Evolutionary conservation across 2,888 invertebrate species (phyloP).

Genomic region (Temnothorax ravouxi): DNA sequence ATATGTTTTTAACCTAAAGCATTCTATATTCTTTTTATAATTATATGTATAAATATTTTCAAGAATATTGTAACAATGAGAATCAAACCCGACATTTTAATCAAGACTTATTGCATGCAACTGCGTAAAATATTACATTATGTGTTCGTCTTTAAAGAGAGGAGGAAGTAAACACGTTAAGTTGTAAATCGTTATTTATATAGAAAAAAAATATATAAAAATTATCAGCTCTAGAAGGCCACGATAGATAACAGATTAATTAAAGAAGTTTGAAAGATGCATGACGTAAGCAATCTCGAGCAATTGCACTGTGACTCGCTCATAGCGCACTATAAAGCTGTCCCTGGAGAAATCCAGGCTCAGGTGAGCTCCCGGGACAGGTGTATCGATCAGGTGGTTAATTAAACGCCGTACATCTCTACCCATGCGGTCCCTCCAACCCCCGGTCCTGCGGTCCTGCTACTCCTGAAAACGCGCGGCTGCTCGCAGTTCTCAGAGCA

Average conservation of each 20-base stretch:
- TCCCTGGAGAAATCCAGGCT: conserved; percentile 72
- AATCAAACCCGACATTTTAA: conserved; percentile 4
- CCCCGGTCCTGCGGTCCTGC: conserved; percentile 63
- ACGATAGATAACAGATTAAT: conserved; percentile 31
- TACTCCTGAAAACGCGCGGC: conserved; percentile 59
- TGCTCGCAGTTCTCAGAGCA: conserved; percentile 55
- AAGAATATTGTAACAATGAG: neutral
- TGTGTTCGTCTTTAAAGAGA: neutral
- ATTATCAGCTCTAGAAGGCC: neutral
- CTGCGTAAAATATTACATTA: neutral
- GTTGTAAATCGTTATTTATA: neutral
- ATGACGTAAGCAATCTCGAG: conserved; percentile 57
- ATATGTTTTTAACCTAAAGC: neutral
- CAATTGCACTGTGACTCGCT: conserved; percentile 59
- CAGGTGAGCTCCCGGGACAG: conserved; percentile 76
- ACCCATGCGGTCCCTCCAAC: conserved; percentile 54
- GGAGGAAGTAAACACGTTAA: neutral
- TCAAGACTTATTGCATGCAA: neutral
- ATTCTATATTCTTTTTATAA: neutral
- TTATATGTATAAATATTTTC: neutral
- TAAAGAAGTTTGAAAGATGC: conserved; percentile 14
- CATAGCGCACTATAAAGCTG: conserved; percentile 68
- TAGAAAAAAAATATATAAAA: neutral
- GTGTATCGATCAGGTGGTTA: conserved; percentile 76
- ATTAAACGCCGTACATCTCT: conserved; percentile 68